phyloP scores from a whole-genome alignment of 2,888 invertebrate species.

The Drosophila mettleri region DNA sequence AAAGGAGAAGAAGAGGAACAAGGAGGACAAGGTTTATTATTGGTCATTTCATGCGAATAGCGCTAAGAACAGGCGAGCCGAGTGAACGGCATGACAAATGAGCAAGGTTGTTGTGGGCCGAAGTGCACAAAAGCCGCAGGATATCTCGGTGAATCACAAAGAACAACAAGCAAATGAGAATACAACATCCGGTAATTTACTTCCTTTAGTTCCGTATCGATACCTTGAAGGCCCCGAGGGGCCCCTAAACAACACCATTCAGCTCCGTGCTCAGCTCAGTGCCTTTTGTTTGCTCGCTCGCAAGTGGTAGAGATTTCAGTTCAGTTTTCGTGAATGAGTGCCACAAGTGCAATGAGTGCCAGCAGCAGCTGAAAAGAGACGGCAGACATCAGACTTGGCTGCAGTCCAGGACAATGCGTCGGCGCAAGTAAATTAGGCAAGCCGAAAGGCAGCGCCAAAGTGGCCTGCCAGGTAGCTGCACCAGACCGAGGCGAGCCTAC shows the following conservation, averaged over 20 bases:
- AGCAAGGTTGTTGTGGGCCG: slow-evolving; percentile 59
- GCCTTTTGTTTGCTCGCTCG: slow-evolving; percentile 52
- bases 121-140: slow-evolving; percentile 69
- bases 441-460: slow-evolving; percentile 61
- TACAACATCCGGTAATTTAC: slow-evolving; percentile 84
- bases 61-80: slow-evolving; percentile 30
- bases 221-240: slow-evolving; percentile 47
- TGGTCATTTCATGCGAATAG: slow-evolving; percentile 66
- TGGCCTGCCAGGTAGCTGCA: slow-evolving; percentile 68
- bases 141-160: slow-evolving; percentile 70
- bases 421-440: slow-evolving; percentile 83
- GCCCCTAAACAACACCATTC: slow-evolving; percentile 45
- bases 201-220: slow-evolving; percentile 82
- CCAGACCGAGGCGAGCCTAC: slow-evolving; percentile 20
- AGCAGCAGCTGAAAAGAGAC: slow-evolving; percentile 20
- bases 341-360: slow-evolving; percentile 48
- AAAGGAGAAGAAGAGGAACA: not conserved
- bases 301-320: slow-evolving; percentile 69
- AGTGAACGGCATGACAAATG: slow-evolving; percentile 55
- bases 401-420: slow-evolving; percentile 44
- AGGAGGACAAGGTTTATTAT: slow-evolving; percentile 30
- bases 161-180: slow-evolving; percentile 79
- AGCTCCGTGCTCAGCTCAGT: slow-evolving; percentile 51
- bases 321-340: slow-evolving; percentile 68
- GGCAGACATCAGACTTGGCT: slow-evolving; percentile 3